Evolutionary conservation across 1,140 invertebrate genomes (phyloP).

Genomic region (Schlechtendalia chinensis): DNA sequence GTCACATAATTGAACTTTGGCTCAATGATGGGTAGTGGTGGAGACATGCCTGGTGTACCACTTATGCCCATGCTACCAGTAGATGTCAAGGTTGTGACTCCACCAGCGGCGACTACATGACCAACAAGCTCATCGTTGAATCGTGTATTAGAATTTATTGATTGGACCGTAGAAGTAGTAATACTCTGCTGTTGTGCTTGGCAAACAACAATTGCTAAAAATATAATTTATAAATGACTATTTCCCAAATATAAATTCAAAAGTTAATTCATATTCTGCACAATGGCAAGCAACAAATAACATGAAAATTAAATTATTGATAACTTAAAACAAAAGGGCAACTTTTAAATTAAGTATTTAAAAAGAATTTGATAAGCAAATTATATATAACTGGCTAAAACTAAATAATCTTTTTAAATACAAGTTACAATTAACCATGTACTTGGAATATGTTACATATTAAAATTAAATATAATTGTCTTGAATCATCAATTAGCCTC

Average conservation of each 20-base stretch:
- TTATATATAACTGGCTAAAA: too few relatives aligned
- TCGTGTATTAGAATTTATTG: constrained; percentile 51
- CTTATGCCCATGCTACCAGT: constrained; percentile 39
- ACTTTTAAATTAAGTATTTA: too few relatives aligned
- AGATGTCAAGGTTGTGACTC: constrained; percentile 46
- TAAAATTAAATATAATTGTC: too few relatives aligned
- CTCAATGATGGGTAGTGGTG: constrained; percentile 39
- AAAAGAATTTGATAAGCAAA: too few relatives aligned
- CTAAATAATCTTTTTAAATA: too few relatives aligned
- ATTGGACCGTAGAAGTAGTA: constrained; percentile 27
- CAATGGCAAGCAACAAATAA: neutral
- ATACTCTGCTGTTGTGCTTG: neutral
- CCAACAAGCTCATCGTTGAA: constrained; percentile 47
- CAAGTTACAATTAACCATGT: too few relatives aligned
- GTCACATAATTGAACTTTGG: constrained; percentile 49
- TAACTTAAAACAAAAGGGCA: too few relatives aligned
- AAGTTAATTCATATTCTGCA: too few relatives aligned
- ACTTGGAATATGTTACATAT: too few relatives aligned
- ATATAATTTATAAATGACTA: neutral
- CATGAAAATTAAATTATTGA: neutral
- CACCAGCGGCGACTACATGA: constrained; percentile 38
- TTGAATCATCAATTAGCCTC: too few relatives aligned
- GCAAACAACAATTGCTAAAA: constrained; percentile 43
- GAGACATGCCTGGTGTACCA: constrained; percentile 48
- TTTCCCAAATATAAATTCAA: too few relatives aligned